Base-by-base conservation (phyloP, 2,113 vertebrate species). In the Sylvilagus bachmani region DNA sequence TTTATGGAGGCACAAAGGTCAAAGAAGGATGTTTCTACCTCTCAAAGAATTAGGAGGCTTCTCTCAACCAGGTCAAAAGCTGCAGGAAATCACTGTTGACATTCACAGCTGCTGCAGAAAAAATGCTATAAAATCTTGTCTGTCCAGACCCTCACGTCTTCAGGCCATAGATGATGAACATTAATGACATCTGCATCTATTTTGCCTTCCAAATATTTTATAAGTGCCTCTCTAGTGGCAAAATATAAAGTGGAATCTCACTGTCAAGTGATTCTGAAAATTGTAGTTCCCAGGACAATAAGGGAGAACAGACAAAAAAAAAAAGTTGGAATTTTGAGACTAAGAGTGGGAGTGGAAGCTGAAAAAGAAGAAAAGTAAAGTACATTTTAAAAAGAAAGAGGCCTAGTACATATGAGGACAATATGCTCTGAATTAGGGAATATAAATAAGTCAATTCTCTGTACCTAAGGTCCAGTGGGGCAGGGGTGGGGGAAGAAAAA, bases 371-470 rank as follows among this genome's bases (percentile, higher is more conserved):
- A 71, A 71, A 75, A 90, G 62, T 73, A 19, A 91, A 90, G 90
- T 69, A 78, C 66, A 94, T 83, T 78, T 67, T 73, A 73, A 92
- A 29, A 92, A 90, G 51, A 80, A 87, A 49, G 51, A 75, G 53
- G 5, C 29, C 38, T 51, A 58, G 61, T 55, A 58, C 2, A 58
- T 8, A 36, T 85, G 62, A 82, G 61, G 67, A 67, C 12, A 91
- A 31, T 73, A 6, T 67, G 74, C 67, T 85, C 12, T 89, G 67
- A 66, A 89, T 87, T 81, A 70, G 49, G 38, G n/a, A 91, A 38
- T 89, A 91, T 80, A 86, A 92, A 75, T 69, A 84, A 89, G 33
- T n/a, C 5, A 8, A 6, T n/a, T 74, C 31, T 80, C 71, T 84
- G 24, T 14, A 90, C 49, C 95, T 80, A 24, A 88, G 73, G 8